These are phyloP conservation scores for Tautogolabrus adspersus DNA, from an alignment of 2,113 vertebrate genomes.

Conservation along the genomic window DNA sequence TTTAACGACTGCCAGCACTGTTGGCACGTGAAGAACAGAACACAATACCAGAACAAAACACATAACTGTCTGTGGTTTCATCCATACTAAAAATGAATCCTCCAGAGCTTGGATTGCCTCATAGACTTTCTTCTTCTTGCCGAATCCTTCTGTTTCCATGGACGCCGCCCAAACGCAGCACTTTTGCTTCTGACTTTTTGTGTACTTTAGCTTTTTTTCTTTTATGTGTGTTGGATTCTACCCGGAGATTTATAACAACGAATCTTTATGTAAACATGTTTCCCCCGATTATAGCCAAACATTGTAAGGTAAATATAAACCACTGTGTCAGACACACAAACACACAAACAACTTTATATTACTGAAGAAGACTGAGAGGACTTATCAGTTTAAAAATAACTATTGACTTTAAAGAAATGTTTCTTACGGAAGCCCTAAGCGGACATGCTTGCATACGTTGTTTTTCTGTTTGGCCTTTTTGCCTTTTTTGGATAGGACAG, in stretches of 20 bases:
- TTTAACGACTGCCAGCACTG: slow-evolving; percentile 59
- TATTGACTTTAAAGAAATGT: too few relatives aligned
- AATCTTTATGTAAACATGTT: neutral
- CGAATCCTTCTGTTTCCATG: slow-evolving; percentile 40
- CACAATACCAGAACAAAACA: slow-evolving; percentile 67
- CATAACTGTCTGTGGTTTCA: slow-evolving; percentile 63
- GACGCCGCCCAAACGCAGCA: slow-evolving; percentile 19
- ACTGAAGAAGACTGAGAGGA: too few relatives aligned
- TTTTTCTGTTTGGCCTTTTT: too few relatives aligned
- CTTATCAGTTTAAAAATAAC: too few relatives aligned
- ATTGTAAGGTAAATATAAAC: neutral
- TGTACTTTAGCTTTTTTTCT: slow-evolving; percentile 7
- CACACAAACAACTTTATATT: neutral
- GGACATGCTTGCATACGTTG: too few relatives aligned
- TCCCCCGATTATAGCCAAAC: neutral
- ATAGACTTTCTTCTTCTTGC: slow-evolving; percentile 35
- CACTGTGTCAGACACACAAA: neutral
- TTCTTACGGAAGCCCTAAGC: too few relatives aligned
- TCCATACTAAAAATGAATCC: slow-evolving; percentile 57
- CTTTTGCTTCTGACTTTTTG: slow-evolving; percentile 23
- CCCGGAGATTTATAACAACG: neutral
- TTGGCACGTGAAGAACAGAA: slow-evolving; percentile 64
- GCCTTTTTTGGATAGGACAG: too few relatives aligned
- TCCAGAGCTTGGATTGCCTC: slow-evolving; percentile 46
- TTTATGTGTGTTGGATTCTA: neutral